Evolutionary conservation across 1,140 invertebrate genomes (phyloP), one percentile per base, ranked within the genome.

Genomic region (Mya arenaria): DNA sequence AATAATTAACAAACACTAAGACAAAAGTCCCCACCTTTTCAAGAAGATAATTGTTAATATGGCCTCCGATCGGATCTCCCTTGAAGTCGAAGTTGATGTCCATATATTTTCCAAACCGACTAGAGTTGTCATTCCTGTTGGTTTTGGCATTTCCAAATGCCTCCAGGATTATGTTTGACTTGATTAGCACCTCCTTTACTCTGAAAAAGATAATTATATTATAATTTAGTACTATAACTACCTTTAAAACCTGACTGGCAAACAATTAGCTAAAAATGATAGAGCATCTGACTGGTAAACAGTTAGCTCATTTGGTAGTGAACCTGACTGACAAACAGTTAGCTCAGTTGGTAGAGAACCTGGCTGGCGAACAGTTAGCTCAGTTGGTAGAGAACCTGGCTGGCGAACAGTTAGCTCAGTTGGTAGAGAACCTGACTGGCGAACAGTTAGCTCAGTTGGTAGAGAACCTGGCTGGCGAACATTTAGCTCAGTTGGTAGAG

Each of bases 61-160:
- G 97, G 15, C 98, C 98, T 32, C 98, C 98, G 56, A 99, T 95
- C 0, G 98, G 98, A 93, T 99, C 98, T 0, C 98, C 98, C 94
- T 99, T 99, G 92, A 98, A 99, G 93, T 99, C 97, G 93, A 99
- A 99, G 94, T 99, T 97, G 83, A 99, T 99, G 91, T 99, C 98
- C 98, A 99, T 99, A 92, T 99, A 99, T 92, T 99, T 99, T 66
- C 98, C 98, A 93, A 99, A 99, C 8, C 98, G 95, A 62, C 97
- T 99, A 0, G 97, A 99, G 93, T 99, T 99, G 92, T 99, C 98
- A 93, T 99, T 99, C 60, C 98, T 94, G 89, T 97, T 99, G 3
- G 98, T 99, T 92, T 99, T 99, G 1, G 98, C 98, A 94, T 99
- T 99, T 34, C 98, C 98, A 93, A 99, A 99, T 2, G 98, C 97